Conservation (phyloP, 64 coral and sea anemone species). For the Actinia tenebrosa region DNA sequence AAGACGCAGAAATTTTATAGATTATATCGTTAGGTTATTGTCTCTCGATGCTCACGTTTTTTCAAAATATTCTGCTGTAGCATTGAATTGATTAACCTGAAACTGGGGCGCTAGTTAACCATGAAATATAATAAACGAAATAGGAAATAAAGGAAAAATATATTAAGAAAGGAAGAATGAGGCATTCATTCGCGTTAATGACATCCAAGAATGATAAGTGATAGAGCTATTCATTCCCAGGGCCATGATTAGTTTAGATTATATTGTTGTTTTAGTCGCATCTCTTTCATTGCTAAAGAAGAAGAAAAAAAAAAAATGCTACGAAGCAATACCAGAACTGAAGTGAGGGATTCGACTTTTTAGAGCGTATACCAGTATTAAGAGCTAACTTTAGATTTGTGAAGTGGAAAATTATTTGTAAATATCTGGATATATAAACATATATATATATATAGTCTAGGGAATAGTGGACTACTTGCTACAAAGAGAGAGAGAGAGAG, state of each 20-base stretch:
- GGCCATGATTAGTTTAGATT: not conserved
- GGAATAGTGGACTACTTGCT: too few relatives aligned
- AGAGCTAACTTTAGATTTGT: not conserved
- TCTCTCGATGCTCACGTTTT: not conserved
- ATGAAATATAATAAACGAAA: not conserved
- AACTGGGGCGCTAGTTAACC: not conserved
- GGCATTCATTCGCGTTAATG: not conserved
- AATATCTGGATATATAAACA: too few relatives aligned
- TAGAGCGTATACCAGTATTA: too few relatives aligned
- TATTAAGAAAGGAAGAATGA: not conserved
- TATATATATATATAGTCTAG: too few relatives aligned
- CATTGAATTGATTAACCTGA: not conserved
- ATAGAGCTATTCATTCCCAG: not conserved
- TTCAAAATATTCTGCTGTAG: not conserved
- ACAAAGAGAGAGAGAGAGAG: too few relatives aligned
- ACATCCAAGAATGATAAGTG: not conserved
- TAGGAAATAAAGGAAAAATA: not conserved
- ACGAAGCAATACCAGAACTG: not conserved
- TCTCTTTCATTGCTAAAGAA: not conserved
- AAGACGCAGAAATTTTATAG: conserved; percentile 6
- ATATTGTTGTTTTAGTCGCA: not conserved
- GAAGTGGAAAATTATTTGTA: not conserved
- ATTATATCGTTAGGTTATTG: conserved; percentile 6
- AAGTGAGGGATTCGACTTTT: not conserved
- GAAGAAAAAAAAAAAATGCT: not conserved